Evolutionary conservation across 2,113 vertebrate species (phyloP).

Genomic region (Melospiza georgiana): DNA sequence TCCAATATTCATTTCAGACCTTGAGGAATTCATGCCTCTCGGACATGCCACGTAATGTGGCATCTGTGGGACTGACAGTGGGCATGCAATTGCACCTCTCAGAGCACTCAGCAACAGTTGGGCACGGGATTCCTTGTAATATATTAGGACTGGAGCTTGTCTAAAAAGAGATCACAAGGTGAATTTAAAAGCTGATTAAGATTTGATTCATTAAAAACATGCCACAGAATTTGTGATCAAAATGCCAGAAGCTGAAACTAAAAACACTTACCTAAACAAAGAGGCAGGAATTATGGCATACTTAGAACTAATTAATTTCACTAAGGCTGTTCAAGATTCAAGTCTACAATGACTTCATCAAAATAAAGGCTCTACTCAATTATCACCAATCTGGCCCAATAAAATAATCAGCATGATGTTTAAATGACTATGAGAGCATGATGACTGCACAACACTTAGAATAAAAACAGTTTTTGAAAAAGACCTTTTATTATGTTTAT

Average conservation of each 20-base stretch:
- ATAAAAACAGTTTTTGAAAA: neutral
- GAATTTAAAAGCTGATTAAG: neutral
- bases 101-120: neutral
- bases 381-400: neutral
- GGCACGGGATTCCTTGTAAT: neutral
- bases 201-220: neutral
- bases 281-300: neutral
- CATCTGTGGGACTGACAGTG: neutral
- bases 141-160: neutral
- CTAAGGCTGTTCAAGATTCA: neutral
- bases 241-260: neutral
- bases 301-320: neutral
- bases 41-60: rapidly evolving
- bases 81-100: neutral
- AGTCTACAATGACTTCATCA: neutral
- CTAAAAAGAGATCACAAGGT: neutral
- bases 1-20: neutral
- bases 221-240: neutral
- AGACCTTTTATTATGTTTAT: neutral
- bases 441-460: neutral
- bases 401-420: neutral
- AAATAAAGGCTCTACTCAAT: neutral
- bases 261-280: neutral
- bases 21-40: neutral
- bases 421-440: neutral